Conservation (phyloP, 2,888 invertebrate species). For the Automeris io region DNA sequence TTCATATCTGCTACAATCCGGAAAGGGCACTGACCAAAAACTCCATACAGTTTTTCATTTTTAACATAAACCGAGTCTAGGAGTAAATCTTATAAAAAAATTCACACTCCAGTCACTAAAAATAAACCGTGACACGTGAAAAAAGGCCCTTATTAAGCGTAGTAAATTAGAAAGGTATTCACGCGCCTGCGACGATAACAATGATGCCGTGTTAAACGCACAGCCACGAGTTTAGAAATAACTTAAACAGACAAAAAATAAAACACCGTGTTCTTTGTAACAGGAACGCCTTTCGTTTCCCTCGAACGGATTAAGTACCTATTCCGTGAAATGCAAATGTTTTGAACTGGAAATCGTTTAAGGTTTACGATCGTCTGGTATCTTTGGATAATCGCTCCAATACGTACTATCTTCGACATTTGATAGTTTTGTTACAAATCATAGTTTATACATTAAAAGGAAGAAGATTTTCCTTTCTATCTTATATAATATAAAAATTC, state of each 20-base stretch:
- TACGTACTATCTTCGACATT: too few species aligned
- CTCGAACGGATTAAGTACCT: conserved; percentile 48
- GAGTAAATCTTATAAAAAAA: too few species aligned
- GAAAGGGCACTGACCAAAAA: too few species aligned
- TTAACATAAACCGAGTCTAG: too few species aligned
- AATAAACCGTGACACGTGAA: neutral
- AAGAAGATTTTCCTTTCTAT: too few species aligned
- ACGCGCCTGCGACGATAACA: conserved; percentile 35
- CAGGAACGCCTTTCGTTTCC: conserved; percentile 51
- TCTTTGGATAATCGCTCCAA: neutral
- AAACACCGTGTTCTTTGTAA: conserved; percentile 39
- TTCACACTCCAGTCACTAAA: too few species aligned
- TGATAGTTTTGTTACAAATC: too few species aligned
- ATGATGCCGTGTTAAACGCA: conserved; percentile 44
- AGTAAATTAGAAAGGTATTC: conserved; percentile 44
- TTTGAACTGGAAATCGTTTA: conserved; percentile 30
- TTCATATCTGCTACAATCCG: too few species aligned
- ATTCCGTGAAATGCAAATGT: conserved; percentile 43
- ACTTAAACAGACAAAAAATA: conserved; percentile 39
- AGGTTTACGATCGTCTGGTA: conserved; percentile 12
- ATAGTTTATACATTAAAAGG: too few species aligned
- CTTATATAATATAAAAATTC: too few species aligned
- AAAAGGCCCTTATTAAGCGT: conserved; percentile 28
- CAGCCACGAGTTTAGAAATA: conserved; percentile 40
- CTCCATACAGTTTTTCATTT: too few species aligned